Evolutionary conservation across 92 coral and sea anemone species (phyloP).

Genomic region (Epizoanthus ramosus): DNA sequence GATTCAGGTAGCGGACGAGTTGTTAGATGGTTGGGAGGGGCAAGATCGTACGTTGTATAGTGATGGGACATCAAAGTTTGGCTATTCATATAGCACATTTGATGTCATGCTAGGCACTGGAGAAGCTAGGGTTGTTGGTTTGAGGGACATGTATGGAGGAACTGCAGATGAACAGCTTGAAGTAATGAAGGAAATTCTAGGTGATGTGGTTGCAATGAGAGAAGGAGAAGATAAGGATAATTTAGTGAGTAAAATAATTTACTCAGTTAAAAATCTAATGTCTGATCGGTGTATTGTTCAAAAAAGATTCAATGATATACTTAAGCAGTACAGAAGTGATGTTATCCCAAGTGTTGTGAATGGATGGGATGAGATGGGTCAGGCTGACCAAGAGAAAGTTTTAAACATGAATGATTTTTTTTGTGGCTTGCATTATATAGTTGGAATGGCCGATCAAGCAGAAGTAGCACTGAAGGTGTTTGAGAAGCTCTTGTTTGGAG

Average conservation of each 20-base stretch:
- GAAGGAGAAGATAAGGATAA: neutral
- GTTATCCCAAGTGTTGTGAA: slow-evolving; percentile 3
- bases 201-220: slow-evolving; percentile 12
- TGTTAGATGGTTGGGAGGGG: slow-evolving; percentile 21
- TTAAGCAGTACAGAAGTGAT: slow-evolving; percentile 4
- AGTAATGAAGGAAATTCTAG: neutral
- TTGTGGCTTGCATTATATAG: slow-evolving; percentile 26
- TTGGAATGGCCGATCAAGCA: slow-evolving; percentile 28
- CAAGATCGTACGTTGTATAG: slow-evolving; percentile 11
- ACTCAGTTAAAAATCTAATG: too few species aligned
- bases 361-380: slow-evolving; percentile 1
- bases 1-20: slow-evolving; percentile 28
- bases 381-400: neutral
- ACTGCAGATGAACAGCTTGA: slow-evolving; percentile 23
- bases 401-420: slow-evolving; percentile 17
- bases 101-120: slow-evolving; percentile 15
- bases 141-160: neutral
- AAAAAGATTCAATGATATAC: slow-evolving; percentile 2
- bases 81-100: slow-evolving; percentile 16
- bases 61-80: neutral
- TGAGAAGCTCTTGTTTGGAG: slow-evolving; percentile 44
- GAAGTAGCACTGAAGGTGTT: slow-evolving; percentile 38
- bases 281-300: slow-evolving; percentile 1
- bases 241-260: neutral
- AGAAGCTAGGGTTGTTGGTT: slow-evolving; percentile 12